Conservation (phyloP, 1,140 invertebrate species). For the Elysia chlorotica region DNA sequence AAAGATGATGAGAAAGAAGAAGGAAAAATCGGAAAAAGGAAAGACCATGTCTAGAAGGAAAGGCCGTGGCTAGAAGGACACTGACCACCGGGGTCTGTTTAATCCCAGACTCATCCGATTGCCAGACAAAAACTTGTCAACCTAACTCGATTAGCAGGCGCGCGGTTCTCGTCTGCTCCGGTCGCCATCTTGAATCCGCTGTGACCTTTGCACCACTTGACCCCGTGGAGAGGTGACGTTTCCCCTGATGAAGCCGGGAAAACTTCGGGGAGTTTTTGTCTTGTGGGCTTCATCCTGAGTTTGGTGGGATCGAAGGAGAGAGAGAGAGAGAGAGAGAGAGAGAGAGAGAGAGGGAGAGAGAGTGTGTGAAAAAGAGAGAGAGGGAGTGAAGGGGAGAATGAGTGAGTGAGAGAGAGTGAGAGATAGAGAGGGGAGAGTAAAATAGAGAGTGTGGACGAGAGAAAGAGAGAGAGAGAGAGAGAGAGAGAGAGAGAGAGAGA, state of each 20-base stretch:
- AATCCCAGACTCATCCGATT: conserved; percentile 19
- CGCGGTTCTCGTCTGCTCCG: conserved; percentile 11
- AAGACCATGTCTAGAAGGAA: too few relatives aligned
- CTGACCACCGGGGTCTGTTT: too few relatives aligned
- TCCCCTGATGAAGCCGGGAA: too few relatives aligned
- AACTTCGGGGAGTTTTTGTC: too few relatives aligned
- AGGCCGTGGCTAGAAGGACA: too few relatives aligned
- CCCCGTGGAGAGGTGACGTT: too few relatives aligned
- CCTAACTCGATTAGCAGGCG: conserved; percentile 11
- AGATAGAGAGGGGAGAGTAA: conserved; percentile 1
- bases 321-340: not conserved
- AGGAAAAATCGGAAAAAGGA: too few relatives aligned
- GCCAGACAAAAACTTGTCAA: conserved; percentile 14
- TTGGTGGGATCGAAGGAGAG: too few relatives aligned
- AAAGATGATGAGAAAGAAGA: too few relatives aligned
- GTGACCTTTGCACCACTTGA: not conserved
- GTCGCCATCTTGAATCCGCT: conserved; percentile 14
- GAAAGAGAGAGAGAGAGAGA: conserved; percentile 2
- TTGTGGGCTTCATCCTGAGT: too few relatives aligned
- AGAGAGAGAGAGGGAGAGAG: not conserved
- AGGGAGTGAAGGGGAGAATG: not conserved
- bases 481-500: conserved; percentile 1
- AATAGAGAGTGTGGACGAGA: conserved; percentile 9
- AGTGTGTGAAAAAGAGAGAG: too few relatives aligned
- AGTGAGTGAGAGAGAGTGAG: conserved; percentile 1